Evolutionary conservation across 2,113 vertebrate genomes (phyloP).

Genomic region (Protobothrops flavoviridis): DNA sequence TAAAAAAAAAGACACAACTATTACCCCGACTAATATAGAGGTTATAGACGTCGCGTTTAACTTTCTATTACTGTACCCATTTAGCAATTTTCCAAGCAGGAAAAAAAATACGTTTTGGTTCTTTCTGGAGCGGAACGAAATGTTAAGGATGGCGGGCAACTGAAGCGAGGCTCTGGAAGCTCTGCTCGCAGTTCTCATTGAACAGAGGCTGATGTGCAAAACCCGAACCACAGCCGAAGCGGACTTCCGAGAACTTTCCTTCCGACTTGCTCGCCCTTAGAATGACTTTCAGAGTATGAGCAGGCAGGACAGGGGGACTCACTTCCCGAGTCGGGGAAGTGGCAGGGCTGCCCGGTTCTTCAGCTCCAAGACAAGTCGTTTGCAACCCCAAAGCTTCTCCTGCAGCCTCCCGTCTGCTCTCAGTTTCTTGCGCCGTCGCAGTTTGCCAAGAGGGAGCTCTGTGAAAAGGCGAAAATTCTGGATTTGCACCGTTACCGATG

Average conservation of each 20-base stretch:
- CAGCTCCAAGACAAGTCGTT: not conserved
- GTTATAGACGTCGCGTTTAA: not conserved
- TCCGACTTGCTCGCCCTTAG: not conserved
- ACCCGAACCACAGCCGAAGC: not conserved
- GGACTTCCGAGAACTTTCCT: not conserved
- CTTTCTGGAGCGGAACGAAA: not conserved
- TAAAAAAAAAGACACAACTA: not conserved
- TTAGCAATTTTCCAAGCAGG: not conserved
- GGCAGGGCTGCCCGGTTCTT: not conserved
- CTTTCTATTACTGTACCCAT: too few relatives aligned
- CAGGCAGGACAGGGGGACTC: not conserved
- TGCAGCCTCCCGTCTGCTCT: constrained; percentile 29
- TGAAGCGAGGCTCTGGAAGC: not conserved
- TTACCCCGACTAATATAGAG: not conserved
- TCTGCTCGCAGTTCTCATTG: not conserved
- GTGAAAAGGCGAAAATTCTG: constrained; percentile 54
- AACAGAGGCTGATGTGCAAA: not conserved
- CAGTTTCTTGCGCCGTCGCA: constrained; percentile 53
- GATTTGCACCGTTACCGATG: constrained; percentile 89
- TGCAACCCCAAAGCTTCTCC: too few relatives aligned
- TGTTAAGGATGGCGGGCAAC: not conserved
- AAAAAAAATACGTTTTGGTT: not conserved
- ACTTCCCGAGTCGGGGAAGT: too few relatives aligned
- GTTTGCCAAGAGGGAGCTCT: constrained; percentile 55
- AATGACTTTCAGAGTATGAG: not conserved